phyloP scores from a whole-genome alignment of 1,140 invertebrate genomes.

The Stenopsyche tienmushanensis region DNA sequence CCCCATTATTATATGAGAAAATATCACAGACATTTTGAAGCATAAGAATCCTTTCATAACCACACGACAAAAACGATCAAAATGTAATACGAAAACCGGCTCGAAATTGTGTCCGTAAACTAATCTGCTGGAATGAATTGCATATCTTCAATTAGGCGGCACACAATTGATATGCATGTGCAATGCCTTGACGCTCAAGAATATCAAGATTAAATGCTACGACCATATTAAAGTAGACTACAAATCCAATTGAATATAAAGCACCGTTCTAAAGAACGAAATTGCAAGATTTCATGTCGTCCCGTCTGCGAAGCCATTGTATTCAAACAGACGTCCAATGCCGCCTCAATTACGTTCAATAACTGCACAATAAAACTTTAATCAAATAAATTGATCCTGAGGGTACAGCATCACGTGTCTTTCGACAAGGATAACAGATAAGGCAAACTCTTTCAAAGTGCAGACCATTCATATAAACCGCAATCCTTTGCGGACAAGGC shows the following conservation, averaged over 20 bases:
- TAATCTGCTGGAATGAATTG: no score
- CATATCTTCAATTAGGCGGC: no score
- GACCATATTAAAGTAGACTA: neutral
- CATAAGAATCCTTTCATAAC: neutral
- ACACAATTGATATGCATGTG: no score
- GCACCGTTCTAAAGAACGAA: neutral
- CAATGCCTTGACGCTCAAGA: no score
- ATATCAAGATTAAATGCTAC: neutral
- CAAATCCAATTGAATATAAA: slow-evolving; percentile 12
- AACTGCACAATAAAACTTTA: slow-evolving; percentile 40
- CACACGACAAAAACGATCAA: neutral
- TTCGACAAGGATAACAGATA: neutral
- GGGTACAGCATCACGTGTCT: neutral
- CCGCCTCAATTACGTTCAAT: slow-evolving; percentile 40
- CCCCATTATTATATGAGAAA: no score
- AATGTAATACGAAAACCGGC: no score
- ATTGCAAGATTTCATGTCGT: slow-evolving; percentile 14
- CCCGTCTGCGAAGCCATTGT: neutral
- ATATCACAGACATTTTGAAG: no score
- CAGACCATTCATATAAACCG: no score
- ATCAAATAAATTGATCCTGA: slow-evolving; percentile 40
- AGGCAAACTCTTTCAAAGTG: no score
- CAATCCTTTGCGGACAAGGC: no score
- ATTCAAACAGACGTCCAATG: neutral
- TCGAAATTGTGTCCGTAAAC: no score